A percentile compares a stretch with the other conserved stretches of the same genome.
Evolutionary conservation across 1,140 invertebrate genomes (phyloP).

Genomic region (Tetranychus cinnabarinus): DNA sequence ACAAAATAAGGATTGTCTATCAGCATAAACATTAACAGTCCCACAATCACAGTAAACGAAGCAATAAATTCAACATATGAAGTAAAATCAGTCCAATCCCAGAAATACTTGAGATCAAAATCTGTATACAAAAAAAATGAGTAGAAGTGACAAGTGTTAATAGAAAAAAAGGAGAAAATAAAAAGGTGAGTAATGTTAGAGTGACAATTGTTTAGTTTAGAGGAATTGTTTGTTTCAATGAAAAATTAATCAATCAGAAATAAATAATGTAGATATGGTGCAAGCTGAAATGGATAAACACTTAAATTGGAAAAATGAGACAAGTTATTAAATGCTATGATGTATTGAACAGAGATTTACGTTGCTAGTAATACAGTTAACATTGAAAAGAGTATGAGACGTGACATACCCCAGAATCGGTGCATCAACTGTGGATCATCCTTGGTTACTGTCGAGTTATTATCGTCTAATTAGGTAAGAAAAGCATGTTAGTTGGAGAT

Average conservation of each 20-base stretch:
- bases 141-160: not conserved
- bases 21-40: slow-evolving; percentile 64
- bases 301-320: not conserved
- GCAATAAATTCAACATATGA: slow-evolving; percentile 83
- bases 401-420: not conserved
- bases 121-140: slow-evolving; percentile 29
- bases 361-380: not conserved
- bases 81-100: slow-evolving; percentile 42
- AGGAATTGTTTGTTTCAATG: not conserved
- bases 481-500: not conserved
- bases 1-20: slow-evolving; percentile 54
- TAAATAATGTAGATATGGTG: no score
- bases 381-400: not conserved
- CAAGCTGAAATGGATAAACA: not conserved
- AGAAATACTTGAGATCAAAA: slow-evolving; percentile 40
- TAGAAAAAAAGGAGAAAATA: not conserved
- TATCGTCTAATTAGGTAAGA: not conserved
- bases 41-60: slow-evolving; percentile 53
- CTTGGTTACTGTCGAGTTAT: not conserved
- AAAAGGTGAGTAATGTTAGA: not conserved
- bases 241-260: not conserved
- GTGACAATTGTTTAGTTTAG: not conserved
- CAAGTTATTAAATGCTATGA: not conserved
- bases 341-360: not conserved
- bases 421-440: not conserved